Conservation (phyloP, 2,113 vertebrate species). For the Silurus asotus region DNA sequence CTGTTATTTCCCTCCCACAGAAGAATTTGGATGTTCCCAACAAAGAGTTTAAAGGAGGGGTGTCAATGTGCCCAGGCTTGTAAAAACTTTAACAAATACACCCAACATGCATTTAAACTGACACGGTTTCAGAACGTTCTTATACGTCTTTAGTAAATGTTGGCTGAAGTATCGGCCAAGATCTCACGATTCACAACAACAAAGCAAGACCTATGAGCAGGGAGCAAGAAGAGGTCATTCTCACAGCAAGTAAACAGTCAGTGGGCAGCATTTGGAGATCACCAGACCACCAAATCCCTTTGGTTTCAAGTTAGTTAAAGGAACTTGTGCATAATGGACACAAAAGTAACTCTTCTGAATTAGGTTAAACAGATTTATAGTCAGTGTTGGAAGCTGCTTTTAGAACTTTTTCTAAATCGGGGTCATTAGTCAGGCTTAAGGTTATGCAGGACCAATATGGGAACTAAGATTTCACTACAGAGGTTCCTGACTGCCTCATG, state of each 20-base stretch:
- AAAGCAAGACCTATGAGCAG: conserved; percentile 21
- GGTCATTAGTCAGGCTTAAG: neutral
- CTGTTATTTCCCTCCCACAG: neutral
- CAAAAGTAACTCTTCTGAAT: conserved; percentile 24
- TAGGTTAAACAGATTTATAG: conserved; percentile 14
- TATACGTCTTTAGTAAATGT: neutral
- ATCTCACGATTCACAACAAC: conserved; percentile 14
- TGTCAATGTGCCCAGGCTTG: neutral
- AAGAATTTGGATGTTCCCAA: neutral
- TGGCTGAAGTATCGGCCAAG: neutral
- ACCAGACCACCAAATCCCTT: neutral
- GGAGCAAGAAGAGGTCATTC: conserved; percentile 27
- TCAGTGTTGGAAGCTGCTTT: neutral
- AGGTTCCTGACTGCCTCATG: neutral
- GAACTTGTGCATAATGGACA: conserved; percentile 11
- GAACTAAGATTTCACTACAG: conserved; percentile 3
- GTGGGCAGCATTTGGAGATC: neutral
- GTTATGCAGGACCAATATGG: neutral
- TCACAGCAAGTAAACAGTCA: conserved; percentile 14
- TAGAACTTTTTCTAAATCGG: neutral
- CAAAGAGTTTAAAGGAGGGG: neutral
- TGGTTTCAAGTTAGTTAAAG: conserved; percentile 17
- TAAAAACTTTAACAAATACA: conserved; percentile 24
- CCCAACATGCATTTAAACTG: neutral
- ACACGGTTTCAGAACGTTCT: neutral